phyloP scores from a whole-genome alignment of 92 coral and sea anemone genomes.

The Epizoanthus scotinus region DNA sequence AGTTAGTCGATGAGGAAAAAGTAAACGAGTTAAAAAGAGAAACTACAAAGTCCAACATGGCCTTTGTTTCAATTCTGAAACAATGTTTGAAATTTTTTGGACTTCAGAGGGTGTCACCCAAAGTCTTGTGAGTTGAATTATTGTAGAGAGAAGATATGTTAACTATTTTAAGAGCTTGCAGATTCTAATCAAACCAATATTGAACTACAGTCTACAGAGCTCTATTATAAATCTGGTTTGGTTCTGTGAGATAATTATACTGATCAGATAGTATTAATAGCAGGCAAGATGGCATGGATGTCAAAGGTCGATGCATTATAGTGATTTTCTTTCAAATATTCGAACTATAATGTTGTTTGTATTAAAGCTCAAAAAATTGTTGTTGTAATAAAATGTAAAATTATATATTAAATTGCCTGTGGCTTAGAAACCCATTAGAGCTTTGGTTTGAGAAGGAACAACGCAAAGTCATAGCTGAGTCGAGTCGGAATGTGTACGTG shows the following conservation, averaged over 20 bases:
- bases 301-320: neutral
- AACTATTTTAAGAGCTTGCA: neutral
- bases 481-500: neutral
- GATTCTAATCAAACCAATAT: slow-evolving; percentile 1
- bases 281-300: neutral
- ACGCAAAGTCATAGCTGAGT: neutral
- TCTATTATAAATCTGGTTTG: too few relatives aligned
- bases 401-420: too few relatives aligned
- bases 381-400: too few relatives aligned
- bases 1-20: too few relatives aligned
- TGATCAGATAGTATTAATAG: neutral
- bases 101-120: neutral
- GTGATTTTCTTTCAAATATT: too few relatives aligned
- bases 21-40: too few relatives aligned
- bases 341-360: too few relatives aligned
- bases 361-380: too few relatives aligned
- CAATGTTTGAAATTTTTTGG: neutral
- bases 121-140: neutral
- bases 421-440: too few relatives aligned
- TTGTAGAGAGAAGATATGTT: neutral
- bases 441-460: neutral
- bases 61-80: neutral
- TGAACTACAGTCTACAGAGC: neutral
- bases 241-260: too few relatives aligned
- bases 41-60: neutral